Conservation (phyloP, 1,140 invertebrate genomes). For the Drosophila tsacasi region DNA sequence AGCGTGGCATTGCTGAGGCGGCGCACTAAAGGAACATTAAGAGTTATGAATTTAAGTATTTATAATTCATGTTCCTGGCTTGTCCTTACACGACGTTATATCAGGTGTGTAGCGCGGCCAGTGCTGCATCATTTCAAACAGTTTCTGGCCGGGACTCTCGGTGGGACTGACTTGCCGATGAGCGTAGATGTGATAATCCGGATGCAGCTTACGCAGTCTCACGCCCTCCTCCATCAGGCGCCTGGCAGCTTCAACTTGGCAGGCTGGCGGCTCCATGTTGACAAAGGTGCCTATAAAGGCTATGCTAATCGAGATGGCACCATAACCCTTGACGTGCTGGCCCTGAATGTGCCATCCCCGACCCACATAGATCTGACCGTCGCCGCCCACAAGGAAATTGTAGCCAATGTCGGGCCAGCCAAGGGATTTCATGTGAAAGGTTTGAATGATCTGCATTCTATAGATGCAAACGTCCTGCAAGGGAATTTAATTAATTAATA, state of each 20-base stretch:
- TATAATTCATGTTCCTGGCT: neutral
- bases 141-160: slow-evolving; percentile 87
- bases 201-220: slow-evolving; percentile 86
- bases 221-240: slow-evolving; percentile 88
- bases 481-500: neutral
- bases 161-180: slow-evolving; percentile 88
- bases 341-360: slow-evolving; percentile 89
- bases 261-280: slow-evolving; percentile 85
- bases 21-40: slow-evolving; percentile 40
- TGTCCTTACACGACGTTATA: slow-evolving; percentile 48
- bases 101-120: slow-evolving; percentile 86
- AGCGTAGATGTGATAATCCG: slow-evolving; percentile 88
- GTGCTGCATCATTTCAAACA: slow-evolving; percentile 87
- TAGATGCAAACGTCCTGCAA: slow-evolving; percentile 75
- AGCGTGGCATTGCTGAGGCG: slow-evolving; percentile 63
- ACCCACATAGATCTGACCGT: slow-evolving; percentile 90
- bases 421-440: slow-evolving; percentile 87
- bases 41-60: neutral
- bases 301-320: slow-evolving; percentile 88
- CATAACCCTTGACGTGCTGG: slow-evolving; percentile 88
- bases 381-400: slow-evolving; percentile 92
- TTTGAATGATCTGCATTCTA: slow-evolving; percentile 86
- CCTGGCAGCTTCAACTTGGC: slow-evolving; percentile 87
- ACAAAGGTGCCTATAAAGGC: slow-evolving; percentile 90
- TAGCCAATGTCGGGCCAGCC: slow-evolving; percentile 88